phyloP scores from a whole-genome alignment of 2,888 invertebrate species.

The Eristalis arbustorum region DNA sequence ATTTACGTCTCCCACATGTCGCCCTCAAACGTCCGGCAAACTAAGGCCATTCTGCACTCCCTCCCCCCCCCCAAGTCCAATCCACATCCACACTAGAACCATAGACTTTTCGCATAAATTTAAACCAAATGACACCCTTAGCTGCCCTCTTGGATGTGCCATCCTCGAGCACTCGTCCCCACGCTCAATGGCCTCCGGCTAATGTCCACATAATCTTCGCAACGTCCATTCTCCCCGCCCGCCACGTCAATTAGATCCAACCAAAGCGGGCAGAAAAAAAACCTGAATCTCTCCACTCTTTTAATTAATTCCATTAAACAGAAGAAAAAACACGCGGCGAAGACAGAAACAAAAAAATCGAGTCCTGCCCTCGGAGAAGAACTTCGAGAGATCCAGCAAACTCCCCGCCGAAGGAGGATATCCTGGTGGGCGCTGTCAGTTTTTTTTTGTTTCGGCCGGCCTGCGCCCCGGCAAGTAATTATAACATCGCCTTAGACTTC shows the following conservation, averaged over 20 bases:
- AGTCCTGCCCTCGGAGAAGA: conserved; percentile 24
- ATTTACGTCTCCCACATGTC: not conserved
- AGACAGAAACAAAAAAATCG: not conserved
- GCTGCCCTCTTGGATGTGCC: conserved; percentile 35
- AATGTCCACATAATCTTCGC: conserved; percentile 59
- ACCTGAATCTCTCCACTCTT: conserved; percentile 51
- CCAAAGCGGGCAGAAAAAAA: not conserved
- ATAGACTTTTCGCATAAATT: conserved; percentile 53
- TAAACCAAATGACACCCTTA: conserved; percentile 50
- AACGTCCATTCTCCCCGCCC: conserved; percentile 2
- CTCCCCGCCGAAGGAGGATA: conserved; percentile 33
- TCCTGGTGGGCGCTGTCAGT: conserved; percentile 41
- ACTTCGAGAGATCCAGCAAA: not conserved
- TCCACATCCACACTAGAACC: not conserved
- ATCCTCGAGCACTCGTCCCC: conserved; percentile 16
- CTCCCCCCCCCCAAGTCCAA: not conserved
- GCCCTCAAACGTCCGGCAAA: not conserved
- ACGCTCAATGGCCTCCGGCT: conserved; percentile 28
- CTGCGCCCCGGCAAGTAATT: conserved; percentile 41
- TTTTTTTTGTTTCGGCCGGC: conserved; percentile 35
- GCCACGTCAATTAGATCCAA: conserved; percentile 56
- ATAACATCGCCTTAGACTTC: conserved; percentile 64
- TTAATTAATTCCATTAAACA: conserved; percentile 66
- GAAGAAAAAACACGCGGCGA: conserved; percentile 1
- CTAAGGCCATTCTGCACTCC: not conserved